Base-by-base conservation (phyloP, 2,888 invertebrate genomes). In the Noctua comes region DNA sequence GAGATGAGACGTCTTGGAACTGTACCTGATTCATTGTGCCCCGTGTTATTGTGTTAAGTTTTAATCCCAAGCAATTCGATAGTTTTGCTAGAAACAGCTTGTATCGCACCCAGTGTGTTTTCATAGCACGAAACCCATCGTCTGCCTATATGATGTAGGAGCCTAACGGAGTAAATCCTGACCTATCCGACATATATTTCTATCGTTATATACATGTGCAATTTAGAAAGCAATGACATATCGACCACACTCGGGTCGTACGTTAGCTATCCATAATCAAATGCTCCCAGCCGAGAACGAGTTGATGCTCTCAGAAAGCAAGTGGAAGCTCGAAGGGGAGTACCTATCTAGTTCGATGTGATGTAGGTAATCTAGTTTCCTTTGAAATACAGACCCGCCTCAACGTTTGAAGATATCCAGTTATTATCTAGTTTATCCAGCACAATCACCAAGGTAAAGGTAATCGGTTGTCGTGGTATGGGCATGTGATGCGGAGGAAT, bases 381-480 rank as follows among this genome's bases (percentile, higher is more conserved):
- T 62, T 69, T 62, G 31, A 69, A n/a, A 62, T n/a, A 48, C 24
- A 48, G 10, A 31, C 2, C 13, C 10, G 31, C 40, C 48, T 48
- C 10, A 40, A n/a, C 24, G 2, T 48, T 68, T 59, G 27, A 18
- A 2, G 24, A 27, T 2, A 51, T 51, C 7, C 8, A 27, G 18
- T 18, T 66, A 66, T 77, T 27, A 40, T 77, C n/a, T 36, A 13
- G 48, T 77, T 27, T 51, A 51, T 48, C 13, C 40, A 1, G 16
- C 21, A 36, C 18, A 54, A 36, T 48, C 16, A 36, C 16, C 18
- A 46, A 3, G 40, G 7, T 10, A 65, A 65, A 1, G 13, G 1
- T 4, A 46, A 73, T 57, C 13, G 3, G 36, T 36, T 36, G 31
- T 31, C 31, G 31, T 31, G 31, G 31, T 31, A 31, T 31, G 31